Percentiles rank a stretch among this genome's conserved stretches.
Evolutionary conservation across 1,140 invertebrate species (phyloP).

Genomic region (Neodiprion pinetum): DNA sequence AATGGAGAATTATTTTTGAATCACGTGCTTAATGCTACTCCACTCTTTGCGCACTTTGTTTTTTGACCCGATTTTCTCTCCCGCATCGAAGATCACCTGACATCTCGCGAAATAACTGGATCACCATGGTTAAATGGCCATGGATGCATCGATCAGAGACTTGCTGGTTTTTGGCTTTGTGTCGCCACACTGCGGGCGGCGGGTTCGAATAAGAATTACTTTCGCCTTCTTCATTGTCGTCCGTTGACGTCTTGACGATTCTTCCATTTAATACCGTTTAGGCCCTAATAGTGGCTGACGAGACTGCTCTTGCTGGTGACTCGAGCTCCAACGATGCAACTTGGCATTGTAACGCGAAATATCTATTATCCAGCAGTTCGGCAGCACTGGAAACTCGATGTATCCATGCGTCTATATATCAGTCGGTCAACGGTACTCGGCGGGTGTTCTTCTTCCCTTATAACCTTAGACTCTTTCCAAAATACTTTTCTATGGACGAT

Average conservation of each 20-base stretch:
- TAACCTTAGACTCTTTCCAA: conserved; percentile 29
- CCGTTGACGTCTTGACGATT: conserved; percentile 34
- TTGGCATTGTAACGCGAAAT: no score
- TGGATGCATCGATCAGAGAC: neutral
- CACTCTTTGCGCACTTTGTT: no score
- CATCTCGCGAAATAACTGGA: conserved; percentile 1
- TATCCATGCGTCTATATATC: conserved; percentile 47
- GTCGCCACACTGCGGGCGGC: conserved; percentile 36
- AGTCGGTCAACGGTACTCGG: conserved; percentile 50
- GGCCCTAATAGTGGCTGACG: conserved; percentile 30
- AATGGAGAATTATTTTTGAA: no score
- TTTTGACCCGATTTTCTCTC: no score
- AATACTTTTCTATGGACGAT: neutral
- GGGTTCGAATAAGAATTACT: conserved; percentile 1
- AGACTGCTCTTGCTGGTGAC: neutral
- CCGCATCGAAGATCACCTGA: no score
- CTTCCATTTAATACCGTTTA: conserved; percentile 39
- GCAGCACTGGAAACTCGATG: no score
- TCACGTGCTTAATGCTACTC: no score
- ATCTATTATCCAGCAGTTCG: no score
- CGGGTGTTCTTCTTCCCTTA: conserved; percentile 40
- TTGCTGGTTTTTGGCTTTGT: neutral
- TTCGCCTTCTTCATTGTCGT: conserved; percentile 37
- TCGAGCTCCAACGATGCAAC: no score
- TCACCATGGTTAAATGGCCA: neutral